Base-by-base conservation (phyloP, 2,888 invertebrate genomes). In the Malthinus flaveolus region DNA sequence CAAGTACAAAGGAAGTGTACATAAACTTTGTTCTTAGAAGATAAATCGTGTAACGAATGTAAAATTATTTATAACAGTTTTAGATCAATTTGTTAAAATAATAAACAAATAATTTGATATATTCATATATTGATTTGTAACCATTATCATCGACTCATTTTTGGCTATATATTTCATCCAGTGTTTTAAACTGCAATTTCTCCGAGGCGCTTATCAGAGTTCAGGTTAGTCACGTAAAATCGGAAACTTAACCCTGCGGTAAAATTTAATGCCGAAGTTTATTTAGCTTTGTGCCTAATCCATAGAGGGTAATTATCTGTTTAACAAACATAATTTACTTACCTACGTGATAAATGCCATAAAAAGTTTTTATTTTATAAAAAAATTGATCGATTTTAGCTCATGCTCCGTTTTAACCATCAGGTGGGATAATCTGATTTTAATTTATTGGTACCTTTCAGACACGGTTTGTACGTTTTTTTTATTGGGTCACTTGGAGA, bases 211-310 rank as follows among this genome's bases (percentile, higher is more conserved):
- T 56, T 56, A 56, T 56, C 56, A 34, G 56, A 35, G 37, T 46
- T 56, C 44, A 46, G 50, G 45, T 50, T 50, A 50, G 55, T 55
- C 53, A 54, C 57, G 52, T 61, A 49, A 57, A 50, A 53, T 57
- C 50, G 59, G 48, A 46, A 56, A 51, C 50, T 57, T 54, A 42
- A 48, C 61, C 51, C 57, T 44, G 49, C 44, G 61, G 64, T 52
- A 57, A 63, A 60, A 64, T 62, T 56, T 65, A 64, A 64, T 62
- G 58, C 53, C 47, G 49, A 56, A 61, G 54, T 61, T 65, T 65
- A 57, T 56, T 65, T 65, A 63, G 46, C 61, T 51, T 59, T 64
- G 57, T 52, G 48, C 47, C 47, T 56, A 56, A 56, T 56, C 56
- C 56, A 49, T 42, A 49, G 56, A 56, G 56, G 49, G 45, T 56